Conservation (phyloP, 2,113 vertebrate species). For the Chamaetylas fuelleborni region DNA sequence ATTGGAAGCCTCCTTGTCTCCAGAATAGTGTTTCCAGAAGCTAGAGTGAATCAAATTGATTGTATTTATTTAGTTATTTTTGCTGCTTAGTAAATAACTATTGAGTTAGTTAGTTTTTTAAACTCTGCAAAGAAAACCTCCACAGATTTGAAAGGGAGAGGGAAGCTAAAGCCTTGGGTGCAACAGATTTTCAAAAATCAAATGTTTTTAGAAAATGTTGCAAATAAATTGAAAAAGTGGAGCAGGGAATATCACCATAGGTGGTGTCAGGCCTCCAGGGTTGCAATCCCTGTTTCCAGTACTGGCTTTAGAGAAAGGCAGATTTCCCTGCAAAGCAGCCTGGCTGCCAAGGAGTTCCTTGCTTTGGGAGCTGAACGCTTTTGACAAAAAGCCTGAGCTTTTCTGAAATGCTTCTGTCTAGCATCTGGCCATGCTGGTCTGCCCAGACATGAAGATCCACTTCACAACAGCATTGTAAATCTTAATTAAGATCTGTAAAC, state of each 20-base stretch:
- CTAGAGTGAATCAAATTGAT: constrained; percentile 41
- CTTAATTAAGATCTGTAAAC: constrained; percentile 50
- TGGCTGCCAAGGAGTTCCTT: constrained; percentile 4
- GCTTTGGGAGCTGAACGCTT: background rate
- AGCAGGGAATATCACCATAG: background rate
- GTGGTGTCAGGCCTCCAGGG: background rate
- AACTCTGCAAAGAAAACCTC: background rate
- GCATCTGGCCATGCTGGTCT: background rate
- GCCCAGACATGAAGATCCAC: constrained; percentile 4
- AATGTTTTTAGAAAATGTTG: background rate
- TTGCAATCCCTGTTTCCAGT: background rate
- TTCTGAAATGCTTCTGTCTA: background rate
- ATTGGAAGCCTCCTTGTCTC: constrained; percentile 37
- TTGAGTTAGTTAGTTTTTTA: background rate
- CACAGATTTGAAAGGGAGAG: background rate
- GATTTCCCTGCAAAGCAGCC: background rate
- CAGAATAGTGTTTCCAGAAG: constrained; percentile 2
- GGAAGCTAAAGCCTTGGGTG: background rate
- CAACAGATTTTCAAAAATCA: background rate
- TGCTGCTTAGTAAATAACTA: constrained; percentile 15
- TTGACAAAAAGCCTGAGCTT: constrained; percentile 6
- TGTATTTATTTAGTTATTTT: constrained; percentile 5
- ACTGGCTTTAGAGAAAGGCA: background rate
- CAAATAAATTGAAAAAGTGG: background rate
- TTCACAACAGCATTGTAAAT: background rate